These are phyloP conservation scores for Orchestes rusci DNA, from an alignment of 2,888 invertebrate genomes.

Conservation along the genomic window DNA sequence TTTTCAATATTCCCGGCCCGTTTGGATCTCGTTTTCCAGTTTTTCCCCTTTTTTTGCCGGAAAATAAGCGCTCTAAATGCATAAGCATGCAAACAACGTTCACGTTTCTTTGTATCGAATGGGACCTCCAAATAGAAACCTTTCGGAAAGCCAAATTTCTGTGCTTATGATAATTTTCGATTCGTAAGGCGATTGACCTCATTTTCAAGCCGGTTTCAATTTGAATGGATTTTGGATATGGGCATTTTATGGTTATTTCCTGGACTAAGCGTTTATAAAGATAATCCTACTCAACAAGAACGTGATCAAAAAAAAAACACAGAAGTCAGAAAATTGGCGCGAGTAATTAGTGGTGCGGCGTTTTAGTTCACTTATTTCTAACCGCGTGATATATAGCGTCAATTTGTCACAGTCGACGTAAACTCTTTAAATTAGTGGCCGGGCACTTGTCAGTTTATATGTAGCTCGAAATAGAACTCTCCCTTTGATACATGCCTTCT, in stretches of 20 bases:
- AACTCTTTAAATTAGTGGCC: slow-evolving; percentile 18
- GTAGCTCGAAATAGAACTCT: slow-evolving; percentile 19
- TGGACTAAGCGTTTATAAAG: too few species aligned
- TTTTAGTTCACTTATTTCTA: slow-evolving; percentile 20
- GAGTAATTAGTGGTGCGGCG: too few species aligned
- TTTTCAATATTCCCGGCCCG: slow-evolving; percentile 17
- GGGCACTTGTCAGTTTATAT: slow-evolving; percentile 20
- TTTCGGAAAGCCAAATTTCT: slow-evolving; percentile 33
- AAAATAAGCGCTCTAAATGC: slow-evolving; percentile 21
- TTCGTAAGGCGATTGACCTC: slow-evolving; percentile 37
- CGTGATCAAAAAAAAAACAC: too few species aligned
- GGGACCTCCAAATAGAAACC: slow-evolving; percentile 21
- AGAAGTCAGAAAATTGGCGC: too few species aligned
- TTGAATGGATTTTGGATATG: too few species aligned
- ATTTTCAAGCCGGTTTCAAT: too few species aligned
- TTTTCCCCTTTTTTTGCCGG: slow-evolving; percentile 13
- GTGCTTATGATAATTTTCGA: slow-evolving; percentile 33
- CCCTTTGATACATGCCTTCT: slow-evolving; percentile 15
- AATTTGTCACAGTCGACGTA: slow-evolving; percentile 22
- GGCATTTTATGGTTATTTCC: too few species aligned
- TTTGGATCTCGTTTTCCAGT: slow-evolving; percentile 11
- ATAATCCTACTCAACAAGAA: too few species aligned
- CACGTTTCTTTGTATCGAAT: slow-evolving; percentile 17
- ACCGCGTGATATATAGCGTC: slow-evolving; percentile 19
- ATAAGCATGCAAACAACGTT: slow-evolving; percentile 22